Conservation (phyloP, 2,113 vertebrate genomes). For the Anoura caudifer region DNA sequence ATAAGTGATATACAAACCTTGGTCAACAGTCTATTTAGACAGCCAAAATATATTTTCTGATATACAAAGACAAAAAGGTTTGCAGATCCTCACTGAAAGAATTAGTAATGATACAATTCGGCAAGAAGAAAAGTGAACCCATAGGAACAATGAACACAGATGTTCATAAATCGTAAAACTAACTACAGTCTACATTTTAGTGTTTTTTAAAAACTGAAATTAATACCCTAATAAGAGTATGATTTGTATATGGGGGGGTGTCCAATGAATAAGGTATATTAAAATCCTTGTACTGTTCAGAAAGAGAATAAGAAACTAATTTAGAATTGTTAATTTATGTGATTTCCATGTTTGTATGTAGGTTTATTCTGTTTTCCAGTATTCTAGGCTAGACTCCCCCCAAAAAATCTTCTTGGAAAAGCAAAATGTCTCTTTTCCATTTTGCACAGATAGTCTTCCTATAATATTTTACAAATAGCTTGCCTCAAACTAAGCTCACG, state of each 20-base stretch:
- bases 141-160: neutral
- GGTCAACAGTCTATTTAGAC: constrained; percentile 43
- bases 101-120: constrained; percentile 13
- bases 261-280: neutral
- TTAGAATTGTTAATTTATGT: constrained; percentile 36
- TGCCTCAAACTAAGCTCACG: neutral
- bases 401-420: constrained; percentile 4
- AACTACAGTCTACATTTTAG: neutral
- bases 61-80: neutral
- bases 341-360: constrained; percentile 20
- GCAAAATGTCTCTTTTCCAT: constrained; percentile 29
- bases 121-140: constrained; percentile 22
- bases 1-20: constrained; percentile 37
- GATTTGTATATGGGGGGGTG: neutral
- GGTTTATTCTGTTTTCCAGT: neutral
- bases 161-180: neutral
- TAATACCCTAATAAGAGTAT: constrained; percentile 22
- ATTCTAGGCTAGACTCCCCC: constrained; percentile 16
- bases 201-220: neutral
- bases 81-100: neutral
- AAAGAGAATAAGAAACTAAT: constrained; percentile 21
- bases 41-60: constrained; percentile 15
- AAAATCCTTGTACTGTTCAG: neutral
- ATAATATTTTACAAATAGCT: constrained; percentile 24
- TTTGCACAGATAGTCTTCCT: constrained; percentile 6